phyloP scores from a whole-genome alignment of 2,888 invertebrate species.

The Hedychridium roseum region DNA sequence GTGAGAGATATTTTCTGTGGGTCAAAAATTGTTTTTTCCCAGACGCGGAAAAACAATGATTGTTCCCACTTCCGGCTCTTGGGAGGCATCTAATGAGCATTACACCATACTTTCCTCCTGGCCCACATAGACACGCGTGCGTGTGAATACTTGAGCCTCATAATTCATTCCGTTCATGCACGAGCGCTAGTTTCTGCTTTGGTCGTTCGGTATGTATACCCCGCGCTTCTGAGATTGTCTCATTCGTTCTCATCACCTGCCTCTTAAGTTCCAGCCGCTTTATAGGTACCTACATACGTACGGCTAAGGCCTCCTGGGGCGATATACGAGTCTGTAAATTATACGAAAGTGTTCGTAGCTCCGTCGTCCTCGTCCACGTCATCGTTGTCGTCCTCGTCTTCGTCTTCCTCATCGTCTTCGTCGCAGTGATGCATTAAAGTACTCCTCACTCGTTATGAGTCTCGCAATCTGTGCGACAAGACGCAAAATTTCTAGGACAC shows the following conservation, averaged over 20 bases:
- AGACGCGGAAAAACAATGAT: no score
- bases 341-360: conserved; percentile 24
- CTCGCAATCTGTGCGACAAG: conserved; percentile 16
- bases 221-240: conserved; percentile 2
- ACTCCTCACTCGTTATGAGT: conserved; percentile 30
- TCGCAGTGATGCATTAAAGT: not conserved
- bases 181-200: not conserved
- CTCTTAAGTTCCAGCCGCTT: conserved; percentile 7
- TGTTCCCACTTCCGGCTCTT: no score
- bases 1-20: no score
- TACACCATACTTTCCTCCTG: no score
- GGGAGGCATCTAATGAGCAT: no score
- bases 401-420: not conserved
- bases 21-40: no score
- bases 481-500: no score
- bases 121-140: no score
- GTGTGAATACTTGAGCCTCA: no score
- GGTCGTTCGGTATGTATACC: not conserved
- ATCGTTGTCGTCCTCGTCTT: conserved; percentile 7
- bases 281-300: conserved; percentile 6
- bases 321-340: conserved; percentile 27
- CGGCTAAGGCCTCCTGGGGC: conserved; percentile 12
- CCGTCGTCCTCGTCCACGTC: conserved; percentile 15
- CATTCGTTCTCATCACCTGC: conserved; percentile 18
- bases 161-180: no score